Percentiles rank a stretch among this genome's conserved stretches.
Evolutionary conservation across 1,140 invertebrate genomes (phyloP).

Genomic region (Colletes gigas): DNA sequence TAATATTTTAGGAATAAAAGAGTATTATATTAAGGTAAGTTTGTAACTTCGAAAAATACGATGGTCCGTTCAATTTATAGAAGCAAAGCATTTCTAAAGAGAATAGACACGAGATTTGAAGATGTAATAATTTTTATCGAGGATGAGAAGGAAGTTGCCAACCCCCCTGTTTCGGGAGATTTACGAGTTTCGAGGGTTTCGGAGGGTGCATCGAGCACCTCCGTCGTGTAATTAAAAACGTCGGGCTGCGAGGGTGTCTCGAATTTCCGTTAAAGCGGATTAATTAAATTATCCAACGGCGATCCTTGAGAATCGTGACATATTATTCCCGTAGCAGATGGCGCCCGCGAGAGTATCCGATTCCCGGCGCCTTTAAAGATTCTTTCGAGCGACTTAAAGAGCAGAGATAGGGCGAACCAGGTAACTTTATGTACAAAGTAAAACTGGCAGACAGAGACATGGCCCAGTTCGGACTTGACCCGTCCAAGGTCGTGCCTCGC

Average conservation of each 20-base stretch:
- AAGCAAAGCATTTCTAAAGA: no score
- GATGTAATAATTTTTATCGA: neutral
- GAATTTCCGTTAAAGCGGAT: conserved; percentile 36
- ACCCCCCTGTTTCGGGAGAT: no score
- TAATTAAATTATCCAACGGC: conserved; percentile 31
- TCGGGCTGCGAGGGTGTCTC: conserved; percentile 2
- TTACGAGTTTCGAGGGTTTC: no score
- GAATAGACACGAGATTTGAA: no score
- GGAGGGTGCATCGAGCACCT: neutral
- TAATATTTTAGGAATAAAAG: no score
- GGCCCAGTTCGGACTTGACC: conserved; percentile 72
- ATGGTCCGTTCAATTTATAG: no score
- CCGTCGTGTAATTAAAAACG: conserved; percentile 27
- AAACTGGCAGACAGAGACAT: conserved; percentile 69
- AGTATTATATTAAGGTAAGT: no score
- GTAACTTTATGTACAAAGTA: conserved; percentile 60
- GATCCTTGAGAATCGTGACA: conserved; percentile 10
- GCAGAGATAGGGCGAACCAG: conserved; percentile 33
- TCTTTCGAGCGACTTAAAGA: neutral
- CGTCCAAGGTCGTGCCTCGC: conserved; percentile 71
- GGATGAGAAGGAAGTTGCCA: neutral
- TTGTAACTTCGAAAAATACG: no score
- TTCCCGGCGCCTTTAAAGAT: conserved; percentile 22
- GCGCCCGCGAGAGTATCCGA: conserved; percentile 18
- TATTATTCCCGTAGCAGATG: conserved; percentile 23